Evolutionary conservation across 2,888 invertebrate species (phyloP).

Genomic region (Drosophila greeni): DNA sequence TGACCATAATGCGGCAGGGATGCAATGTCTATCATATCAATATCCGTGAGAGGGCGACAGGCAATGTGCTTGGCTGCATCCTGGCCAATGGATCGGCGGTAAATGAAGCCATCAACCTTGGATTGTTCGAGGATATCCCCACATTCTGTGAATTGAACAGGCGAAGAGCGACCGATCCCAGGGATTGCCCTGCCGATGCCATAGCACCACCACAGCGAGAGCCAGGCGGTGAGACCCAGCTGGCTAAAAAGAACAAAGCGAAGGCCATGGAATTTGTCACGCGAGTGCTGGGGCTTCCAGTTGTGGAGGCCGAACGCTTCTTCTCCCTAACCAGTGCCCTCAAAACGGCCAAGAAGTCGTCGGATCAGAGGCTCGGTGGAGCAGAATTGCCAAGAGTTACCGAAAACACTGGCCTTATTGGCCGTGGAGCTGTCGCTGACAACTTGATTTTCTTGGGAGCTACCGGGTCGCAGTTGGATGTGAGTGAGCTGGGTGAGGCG

Average conservation of each 20-base stretch:
- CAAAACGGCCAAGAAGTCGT: conserved; percentile 6
- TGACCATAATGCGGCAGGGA: conserved; percentile 54
- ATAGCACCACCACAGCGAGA: not conserved
- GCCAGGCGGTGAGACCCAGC: not conserved
- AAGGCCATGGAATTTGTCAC: conserved; percentile 38
- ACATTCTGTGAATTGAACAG: conserved; percentile 53
- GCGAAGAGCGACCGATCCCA: conserved; percentile 19
- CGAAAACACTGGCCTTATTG: not conserved
- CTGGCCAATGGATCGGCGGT: conserved; percentile 59
- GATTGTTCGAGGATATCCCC: conserved; percentile 52
- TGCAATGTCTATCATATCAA: conserved; percentile 67
- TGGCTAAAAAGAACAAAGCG: accelerated
- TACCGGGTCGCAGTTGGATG: not conserved
- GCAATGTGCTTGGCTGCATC: conserved; percentile 54
- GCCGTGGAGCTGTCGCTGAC: conserved; percentile 15
- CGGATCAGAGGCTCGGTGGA: not conserved
- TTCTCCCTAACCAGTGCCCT: conserved; percentile 20
- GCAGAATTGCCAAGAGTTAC: not conserved
- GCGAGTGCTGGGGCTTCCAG: conserved; percentile 40
- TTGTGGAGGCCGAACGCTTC: conserved; percentile 5
- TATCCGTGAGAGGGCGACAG: conserved; percentile 45
- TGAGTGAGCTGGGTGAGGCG: not conserved
- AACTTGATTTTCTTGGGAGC: not conserved
- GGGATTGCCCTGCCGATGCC: conserved; percentile 28
- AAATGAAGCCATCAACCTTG: conserved; percentile 39